These are phyloP conservation scores for Xenopus borealis DNA, from an alignment of 2,113 vertebrate genomes.

Conservation along the genomic window DNA sequence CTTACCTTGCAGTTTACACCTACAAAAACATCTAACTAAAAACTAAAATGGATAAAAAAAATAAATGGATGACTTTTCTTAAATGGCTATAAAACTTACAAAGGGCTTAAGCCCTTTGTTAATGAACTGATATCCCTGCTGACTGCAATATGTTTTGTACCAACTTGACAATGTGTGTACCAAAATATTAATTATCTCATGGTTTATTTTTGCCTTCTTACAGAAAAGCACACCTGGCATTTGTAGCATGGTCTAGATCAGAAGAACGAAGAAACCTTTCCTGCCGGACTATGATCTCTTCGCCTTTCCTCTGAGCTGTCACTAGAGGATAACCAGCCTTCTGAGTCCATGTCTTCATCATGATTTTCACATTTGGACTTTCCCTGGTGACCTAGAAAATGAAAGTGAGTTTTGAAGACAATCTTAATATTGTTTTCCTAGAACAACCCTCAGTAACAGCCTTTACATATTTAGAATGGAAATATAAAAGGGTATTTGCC, in stretches of 20 bases:
- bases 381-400: slow-evolving; percentile 65
- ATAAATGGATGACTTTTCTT: too few species aligned
- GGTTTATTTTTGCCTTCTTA: background rate
- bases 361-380: slow-evolving; percentile 73
- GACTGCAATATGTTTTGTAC: too few species aligned
- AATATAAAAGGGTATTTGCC: background rate
- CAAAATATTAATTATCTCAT: too few species aligned
- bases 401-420: slow-evolving; percentile 26
- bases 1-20: too few species aligned
- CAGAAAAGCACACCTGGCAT: slow-evolving; percentile 62
- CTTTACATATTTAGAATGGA: background rate
- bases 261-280: slow-evolving; percentile 73
- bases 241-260: slow-evolving; percentile 65
- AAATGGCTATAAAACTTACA: too few species aligned
- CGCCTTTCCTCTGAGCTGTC: slow-evolving; percentile 73
- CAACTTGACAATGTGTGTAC: too few species aligned
- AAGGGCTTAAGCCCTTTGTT: too few species aligned
- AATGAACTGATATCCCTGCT: too few species aligned
- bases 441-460: background rate
- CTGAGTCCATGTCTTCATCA: slow-evolving; percentile 91
- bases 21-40: too few species aligned
- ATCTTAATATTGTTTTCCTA: background rate
- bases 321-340: slow-evolving; percentile 93
- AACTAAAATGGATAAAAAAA: too few species aligned
- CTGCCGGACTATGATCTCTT: slow-evolving; percentile 73